Evolutionary conservation across 2,797 vertebrate species (phyloP).

Genomic region (Pangasius sanitwongsei): DNA sequence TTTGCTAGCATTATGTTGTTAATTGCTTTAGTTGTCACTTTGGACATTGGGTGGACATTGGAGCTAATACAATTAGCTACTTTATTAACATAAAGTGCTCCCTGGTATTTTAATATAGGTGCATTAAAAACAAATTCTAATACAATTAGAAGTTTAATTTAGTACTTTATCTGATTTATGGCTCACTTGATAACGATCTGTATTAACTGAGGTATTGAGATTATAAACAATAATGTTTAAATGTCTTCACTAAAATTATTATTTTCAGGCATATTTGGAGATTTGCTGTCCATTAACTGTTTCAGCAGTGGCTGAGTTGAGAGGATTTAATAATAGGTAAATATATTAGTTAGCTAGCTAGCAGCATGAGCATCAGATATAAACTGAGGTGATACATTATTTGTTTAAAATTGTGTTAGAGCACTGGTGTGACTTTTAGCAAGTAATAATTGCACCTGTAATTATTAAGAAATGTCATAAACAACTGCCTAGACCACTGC

Average conservation of each 20-base stretch:
- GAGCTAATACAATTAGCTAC: not conserved
- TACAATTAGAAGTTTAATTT: not conserved
- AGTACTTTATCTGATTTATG: not conserved
- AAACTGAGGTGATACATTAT: not conserved
- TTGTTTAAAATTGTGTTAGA: not conserved
- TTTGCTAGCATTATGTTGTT: not conserved
- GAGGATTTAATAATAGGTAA: not conserved
- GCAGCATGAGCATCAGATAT: not conserved
- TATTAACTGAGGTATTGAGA: not conserved
- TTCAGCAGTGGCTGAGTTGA: not conserved
- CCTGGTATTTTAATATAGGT: conserved; percentile 2
- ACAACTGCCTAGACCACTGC: not conserved
- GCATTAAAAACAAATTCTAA: not conserved
- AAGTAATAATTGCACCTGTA: not conserved
- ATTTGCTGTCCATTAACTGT: not conserved
- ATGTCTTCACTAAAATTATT: not conserved
- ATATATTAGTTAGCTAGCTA: not conserved
- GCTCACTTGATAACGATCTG: not conserved
- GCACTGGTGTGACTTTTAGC: not conserved
- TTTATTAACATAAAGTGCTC: conserved; percentile 9
- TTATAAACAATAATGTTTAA: conserved; percentile 1
- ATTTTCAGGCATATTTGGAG: not conserved
- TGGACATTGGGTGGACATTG: not conserved
- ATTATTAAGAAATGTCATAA: conserved; percentile 3
- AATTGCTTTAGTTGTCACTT: conserved; percentile 7